phyloP scores from a whole-genome alignment of 2,888 invertebrate species.

The Agrotis segetum region DNA sequence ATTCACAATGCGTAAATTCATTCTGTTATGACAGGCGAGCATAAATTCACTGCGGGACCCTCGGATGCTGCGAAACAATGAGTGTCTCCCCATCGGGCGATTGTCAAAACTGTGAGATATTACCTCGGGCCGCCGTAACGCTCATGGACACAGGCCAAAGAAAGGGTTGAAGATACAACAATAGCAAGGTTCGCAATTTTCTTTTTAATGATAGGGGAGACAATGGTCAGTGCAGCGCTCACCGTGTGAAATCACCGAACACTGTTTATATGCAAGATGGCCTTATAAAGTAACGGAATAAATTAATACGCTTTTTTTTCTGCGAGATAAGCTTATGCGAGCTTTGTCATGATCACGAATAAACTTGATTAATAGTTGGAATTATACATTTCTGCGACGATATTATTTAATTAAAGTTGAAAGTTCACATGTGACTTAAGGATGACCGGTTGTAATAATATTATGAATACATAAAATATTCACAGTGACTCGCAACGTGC shows the following conservation, averaged over 20 bases:
- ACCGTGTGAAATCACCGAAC: conserved; percentile 85
- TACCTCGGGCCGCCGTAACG: conserved; percentile 80
- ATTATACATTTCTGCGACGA: conserved; percentile 41
- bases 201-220: conserved; percentile 84
- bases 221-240: conserved; percentile 84
- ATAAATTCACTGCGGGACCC: conserved; percentile 88
- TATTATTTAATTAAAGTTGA: conserved; percentile 43
- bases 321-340: conserved; percentile 55
- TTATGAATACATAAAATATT: conserved; percentile 12
- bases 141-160: conserved; percentile 83
- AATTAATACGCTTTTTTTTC: conserved; percentile 65
- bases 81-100: conserved; percentile 80
- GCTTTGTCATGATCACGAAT: conserved; percentile 46
- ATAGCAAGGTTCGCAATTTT: conserved; percentile 82
- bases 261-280: conserved; percentile 69
- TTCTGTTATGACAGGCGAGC: conserved; percentile 90
- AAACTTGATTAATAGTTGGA: conserved; percentile 58
- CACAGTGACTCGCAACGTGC: background rate
- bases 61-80: conserved; percentile 89
- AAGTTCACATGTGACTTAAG: conserved; percentile 19
- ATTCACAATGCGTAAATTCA: conserved; percentile 90
- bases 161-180: conserved; percentile 83
- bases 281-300: conserved; percentile 71
- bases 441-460: conserved; percentile 21
- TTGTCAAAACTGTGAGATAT: conserved; percentile 86